Base-by-base conservation (phyloP, 2,797 vertebrate species). In the Melanotaenia pygmaea region DNA sequence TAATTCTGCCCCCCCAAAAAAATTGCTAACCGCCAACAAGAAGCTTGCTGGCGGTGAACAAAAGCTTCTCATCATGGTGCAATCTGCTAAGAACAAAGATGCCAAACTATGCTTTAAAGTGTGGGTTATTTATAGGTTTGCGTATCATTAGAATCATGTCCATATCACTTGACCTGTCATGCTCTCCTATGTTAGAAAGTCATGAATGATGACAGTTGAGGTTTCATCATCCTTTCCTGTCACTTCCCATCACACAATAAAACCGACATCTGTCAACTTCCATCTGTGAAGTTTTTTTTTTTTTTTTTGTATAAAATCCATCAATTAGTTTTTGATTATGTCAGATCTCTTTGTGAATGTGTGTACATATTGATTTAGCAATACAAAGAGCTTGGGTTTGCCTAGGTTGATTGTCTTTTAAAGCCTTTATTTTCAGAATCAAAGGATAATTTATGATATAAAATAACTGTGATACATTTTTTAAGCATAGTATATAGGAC, bases 241-340 rank as follows among this genome's bases (percentile, higher is more conserved):
- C 47, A 50, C 47, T 50, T 50, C 3, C 20, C 47, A 2, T n/a
- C n/a, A 22, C 47, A 22, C 47, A n/a, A 50, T 50, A 11, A 50
- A 57, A 13, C 12, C 58, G 65, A 72, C 43, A 69, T 56, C 43
- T 72, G 65, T 18, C 61, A 75, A 24, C 22, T n/a, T 37, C 20
- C 11, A 11, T 7, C 20, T 10, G n/a, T 50, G n/a, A 50, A n/a
- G 20, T 11, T 22, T 53, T 5, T 35, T 35, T 35, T 35, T 35
- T 35, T 35, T 35, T 35, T 35, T 35, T 35, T 30, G 28, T 5
- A 30, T 30, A 30, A 30, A 30, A 30, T 30, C 28, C 28, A 30
- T 30, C 28, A 30, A 12, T 24, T 24, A 24, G 50, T 22, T 10
- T 24, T 51, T 24, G 50, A 51, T 11, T 51, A 22, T 24, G 50